Evolutionary conservation across 2,113 vertebrate genomes (phyloP).

Genomic region (Murina feae): DNA sequence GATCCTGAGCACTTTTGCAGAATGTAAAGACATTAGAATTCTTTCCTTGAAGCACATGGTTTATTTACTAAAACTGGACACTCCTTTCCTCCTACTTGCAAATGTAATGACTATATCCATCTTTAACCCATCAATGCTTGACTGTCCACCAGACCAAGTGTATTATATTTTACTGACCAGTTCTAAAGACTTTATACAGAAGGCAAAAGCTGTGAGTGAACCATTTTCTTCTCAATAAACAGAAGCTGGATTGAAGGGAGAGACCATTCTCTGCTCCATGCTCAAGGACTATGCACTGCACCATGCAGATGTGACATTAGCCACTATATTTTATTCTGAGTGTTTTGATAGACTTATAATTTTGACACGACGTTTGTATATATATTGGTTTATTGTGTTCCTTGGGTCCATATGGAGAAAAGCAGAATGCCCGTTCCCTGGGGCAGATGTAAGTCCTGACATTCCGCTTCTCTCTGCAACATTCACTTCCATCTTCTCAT

Average conservation of each 20-base stretch:
- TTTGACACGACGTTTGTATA: not conserved
- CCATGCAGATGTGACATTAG: not conserved
- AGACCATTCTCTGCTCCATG: not conserved
- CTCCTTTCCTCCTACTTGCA: not conserved
- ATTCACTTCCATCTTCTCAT: not conserved
- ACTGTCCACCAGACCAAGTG: not conserved
- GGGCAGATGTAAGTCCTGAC: not conserved
- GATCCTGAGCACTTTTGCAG: not conserved
- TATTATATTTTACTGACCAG: not conserved
- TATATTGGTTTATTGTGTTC: not conserved
- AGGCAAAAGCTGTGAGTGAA: not conserved
- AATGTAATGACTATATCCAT: not conserved
- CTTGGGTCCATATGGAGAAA: not conserved
- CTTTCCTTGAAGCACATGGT: not conserved
- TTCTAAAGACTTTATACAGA: not conserved
- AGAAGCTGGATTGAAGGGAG: not conserved
- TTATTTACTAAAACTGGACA: not conserved
- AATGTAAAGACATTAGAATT: not conserved
- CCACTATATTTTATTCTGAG: not conserved
- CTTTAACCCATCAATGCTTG: not conserved
- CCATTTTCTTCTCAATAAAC: not conserved
- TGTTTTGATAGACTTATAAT: not conserved
- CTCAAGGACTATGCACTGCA: too few species aligned
- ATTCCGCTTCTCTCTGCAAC: not conserved
- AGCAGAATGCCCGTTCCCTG: not conserved